Percentiles rank a stretch among this genome's conserved stretches.
Conservation (phyloP, 2,797 vertebrate species). For the Sebastes nivosus region DNA sequence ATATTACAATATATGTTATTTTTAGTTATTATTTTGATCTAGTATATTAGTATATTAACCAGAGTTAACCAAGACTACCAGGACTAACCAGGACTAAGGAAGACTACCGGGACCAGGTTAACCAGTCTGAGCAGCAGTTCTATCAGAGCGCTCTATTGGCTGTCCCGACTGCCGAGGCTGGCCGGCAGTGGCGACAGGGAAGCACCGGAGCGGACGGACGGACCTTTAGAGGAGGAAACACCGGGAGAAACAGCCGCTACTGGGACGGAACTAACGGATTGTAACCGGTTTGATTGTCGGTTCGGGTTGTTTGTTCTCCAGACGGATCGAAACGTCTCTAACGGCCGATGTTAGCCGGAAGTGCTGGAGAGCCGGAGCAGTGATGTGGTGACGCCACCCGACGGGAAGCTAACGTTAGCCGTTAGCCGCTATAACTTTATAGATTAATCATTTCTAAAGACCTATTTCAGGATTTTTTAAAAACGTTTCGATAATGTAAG, state of each 20-base stretch:
- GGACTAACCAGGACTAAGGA: no score
- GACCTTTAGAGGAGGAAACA: conserved; percentile 32
- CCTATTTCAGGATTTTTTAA: not conserved
- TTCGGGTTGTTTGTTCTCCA: not conserved
- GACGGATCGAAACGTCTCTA: conserved; percentile 3
- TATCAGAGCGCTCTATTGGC: conserved; percentile 53
- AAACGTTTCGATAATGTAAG: not conserved
- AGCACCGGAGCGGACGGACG: conserved; percentile 33
- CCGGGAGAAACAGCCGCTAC: not conserved
- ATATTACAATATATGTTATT: no score
- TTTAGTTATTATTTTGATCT: no score
- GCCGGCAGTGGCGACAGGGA: conserved; percentile 68
- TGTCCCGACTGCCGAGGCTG: conserved; percentile 72
- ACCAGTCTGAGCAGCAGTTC: not conserved
- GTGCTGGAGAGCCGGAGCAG: conserved; percentile 41
- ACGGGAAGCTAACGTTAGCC: conserved; percentile 42
- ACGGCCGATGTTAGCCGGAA: conserved; percentile 48
- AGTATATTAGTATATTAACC: no score
- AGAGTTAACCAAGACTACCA: no score
- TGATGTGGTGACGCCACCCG: conserved; percentile 80
- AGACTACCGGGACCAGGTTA: no score
- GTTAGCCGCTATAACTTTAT: conserved; percentile 39
- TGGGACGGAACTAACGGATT: conserved; percentile 15
- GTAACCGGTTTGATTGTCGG: not conserved
- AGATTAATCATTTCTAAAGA: conserved; percentile 11